Base-by-base conservation (phyloP, 2,797 vertebrate species). In the Argyrosomus regius region DNA sequence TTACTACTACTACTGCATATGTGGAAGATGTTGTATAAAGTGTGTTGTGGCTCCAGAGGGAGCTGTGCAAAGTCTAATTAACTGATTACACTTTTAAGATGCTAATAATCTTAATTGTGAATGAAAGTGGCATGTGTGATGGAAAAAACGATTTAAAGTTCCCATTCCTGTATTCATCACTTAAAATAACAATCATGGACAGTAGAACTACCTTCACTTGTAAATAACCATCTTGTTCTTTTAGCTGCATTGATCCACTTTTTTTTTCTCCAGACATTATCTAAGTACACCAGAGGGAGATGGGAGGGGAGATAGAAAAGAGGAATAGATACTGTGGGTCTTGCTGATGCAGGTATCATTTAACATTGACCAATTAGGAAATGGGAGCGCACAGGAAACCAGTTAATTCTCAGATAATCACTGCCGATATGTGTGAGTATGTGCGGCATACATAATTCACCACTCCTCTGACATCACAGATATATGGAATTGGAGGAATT, bases 351-450 rank as follows among this genome's bases (percentile, higher is more conserved):
- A 70, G 66, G 68, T 18, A 49, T 61, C 72, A 84, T 73, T 74
- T 73, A 77, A 79, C 69, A 64, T 35, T 80, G 68, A 76, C 61
- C 63, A 61, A 77, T 79, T 80, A 83, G 53, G 28, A 65, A 66
- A 77, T 48, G 26, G 41, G 8, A 20, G 26, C 48, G 41, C 57
- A 66, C 52, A 61, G 72, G 62, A 72, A 81, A 63, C n/a, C 39
- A 56, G 17, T 49, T 78, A 69, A 61, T 78, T 78, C 57, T 72
- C 31, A 60, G 43, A 67, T 83, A 50, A 78, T 71, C 75, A 49
- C 12, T 67, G 39, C 52, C 0, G 1, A 16, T 57, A 43, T 69
- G 24, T 54, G 45, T 14, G 43, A 20, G 39, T 57, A 24, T 28
- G 67, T 56, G 49, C 4, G 10, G 1, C 18, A 57, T 48, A 54